A percentile compares a stretch with the other conserved stretches of the same genome.
Conservation (phyloP, 2,888 invertebrate genomes). For the Homarus gammarus region DNA sequence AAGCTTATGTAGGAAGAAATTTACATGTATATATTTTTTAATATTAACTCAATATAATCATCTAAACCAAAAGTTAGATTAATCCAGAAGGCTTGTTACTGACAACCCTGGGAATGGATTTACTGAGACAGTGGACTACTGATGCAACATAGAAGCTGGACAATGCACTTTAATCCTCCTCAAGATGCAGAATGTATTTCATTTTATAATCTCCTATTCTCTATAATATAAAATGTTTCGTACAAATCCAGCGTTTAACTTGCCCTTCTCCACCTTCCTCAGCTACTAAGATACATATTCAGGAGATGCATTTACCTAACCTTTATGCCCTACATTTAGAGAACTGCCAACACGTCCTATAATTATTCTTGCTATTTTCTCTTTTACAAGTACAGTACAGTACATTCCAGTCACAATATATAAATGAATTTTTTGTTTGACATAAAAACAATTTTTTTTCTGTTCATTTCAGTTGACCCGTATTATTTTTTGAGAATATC, state of each 20-base stretch:
- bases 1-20: slow-evolving; percentile 21
- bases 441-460: neutral
- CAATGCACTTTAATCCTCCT: slow-evolving; percentile 69
- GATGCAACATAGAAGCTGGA: slow-evolving; percentile 60
- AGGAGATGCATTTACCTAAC: slow-evolving; percentile 17
- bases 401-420: neutral
- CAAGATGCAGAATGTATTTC: slow-evolving; percentile 70
- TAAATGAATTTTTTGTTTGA: neutral
- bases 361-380: neutral
- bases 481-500: neutral
- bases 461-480: too few species aligned
- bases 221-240: slow-evolving; percentile 70
- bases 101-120: slow-evolving; percentile 68
- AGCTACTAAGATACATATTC: slow-evolving; percentile 52
- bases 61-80: slow-evolving; percentile 45
- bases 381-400: neutral
- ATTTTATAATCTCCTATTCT: slow-evolving; percentile 71
- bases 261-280: slow-evolving; percentile 52
- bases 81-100: slow-evolving; percentile 59
- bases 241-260: slow-evolving; percentile 68
- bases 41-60: slow-evolving; percentile 46
- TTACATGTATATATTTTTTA: slow-evolving; percentile 33
- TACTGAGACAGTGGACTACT: slow-evolving; percentile 58
- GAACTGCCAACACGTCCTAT: too few species aligned
- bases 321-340: too few species aligned